Evolutionary conservation across 1,140 invertebrate species (phyloP), one percentile per base, ranked within the genome.

Genomic region (Venturia canescens): DNA sequence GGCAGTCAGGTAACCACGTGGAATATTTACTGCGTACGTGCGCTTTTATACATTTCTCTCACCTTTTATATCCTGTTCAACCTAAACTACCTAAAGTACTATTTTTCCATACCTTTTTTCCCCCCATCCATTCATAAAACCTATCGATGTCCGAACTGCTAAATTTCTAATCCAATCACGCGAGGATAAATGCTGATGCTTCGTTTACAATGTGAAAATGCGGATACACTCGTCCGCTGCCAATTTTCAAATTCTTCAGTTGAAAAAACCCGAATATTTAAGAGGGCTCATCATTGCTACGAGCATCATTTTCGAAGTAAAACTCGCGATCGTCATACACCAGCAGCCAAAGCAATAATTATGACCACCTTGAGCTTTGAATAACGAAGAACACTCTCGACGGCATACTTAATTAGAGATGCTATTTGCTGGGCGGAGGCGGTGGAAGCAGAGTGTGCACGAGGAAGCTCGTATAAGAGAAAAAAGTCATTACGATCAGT

Each of bases 381-480:
- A 63, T 23, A 63, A n/a, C 60, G 27, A 2, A n/a, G 60, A 63
- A 63, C 7, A 15, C 0, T 7, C 2, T 9, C 13, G 60, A 63
- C 9, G 23, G 57, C 57, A 60, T 60, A 7, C 57, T 60, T 60
- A 63, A 63, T 63, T 63, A 63, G 15, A 63, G 21, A 23, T 63
- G 60, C 26, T 13, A 27, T 63, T 13, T 9, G 26, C 60, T 63
- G 60, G 60, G 2, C 23, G 1, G 26, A 9, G 23, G 18, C 11
- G 18, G 23, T 63, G 7, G 60, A 23, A 63, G 6, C 9, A 63
- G 23, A 63, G n/a, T n/a, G n/a, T n/a, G n/a, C n/a, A n/a, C n/a
- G n/a, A n/a, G n/a, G 11, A 63, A 63, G 5, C 31, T 34, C 7
- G 16, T 4, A 60, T 21, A 21, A 60, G 13, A 60, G 60, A 23